Conservation (phyloP, 2,888 invertebrate species). For the Polyploca ridens region DNA sequence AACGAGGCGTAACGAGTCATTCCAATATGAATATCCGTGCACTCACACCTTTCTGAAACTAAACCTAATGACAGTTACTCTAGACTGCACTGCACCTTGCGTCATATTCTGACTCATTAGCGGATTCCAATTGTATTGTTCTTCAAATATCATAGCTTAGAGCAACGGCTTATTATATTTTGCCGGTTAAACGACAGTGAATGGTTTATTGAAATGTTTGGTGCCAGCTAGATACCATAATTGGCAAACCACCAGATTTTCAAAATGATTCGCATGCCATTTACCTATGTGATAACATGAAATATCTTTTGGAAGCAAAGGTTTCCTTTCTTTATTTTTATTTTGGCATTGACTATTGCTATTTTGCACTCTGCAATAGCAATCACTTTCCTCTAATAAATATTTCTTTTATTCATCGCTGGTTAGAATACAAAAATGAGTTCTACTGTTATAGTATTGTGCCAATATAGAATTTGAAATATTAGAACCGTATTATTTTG, state of each 20-base stretch:
- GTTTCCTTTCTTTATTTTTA: too few species aligned
- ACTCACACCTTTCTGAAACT: conserved; percentile 24
- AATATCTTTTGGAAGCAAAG: too few species aligned
- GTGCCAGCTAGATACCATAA: conserved; percentile 35
- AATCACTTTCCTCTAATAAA: too few species aligned
- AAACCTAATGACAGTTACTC: conserved; percentile 32
- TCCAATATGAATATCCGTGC: not conserved
- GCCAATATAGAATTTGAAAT: not conserved
- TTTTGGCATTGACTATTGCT: too few species aligned
- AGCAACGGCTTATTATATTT: conserved; percentile 60
- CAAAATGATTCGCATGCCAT: not conserved
- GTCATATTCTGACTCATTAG: conserved; percentile 70
- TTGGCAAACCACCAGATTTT: conserved; percentile 9
- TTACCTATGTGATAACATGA: too few species aligned
- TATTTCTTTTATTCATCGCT: not conserved
- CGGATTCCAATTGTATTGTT: conserved; percentile 78
- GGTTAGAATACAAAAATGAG: not conserved
- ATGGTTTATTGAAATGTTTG: conserved; percentile 65
- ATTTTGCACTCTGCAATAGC: too few species aligned
- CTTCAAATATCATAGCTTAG: conserved; percentile 70
- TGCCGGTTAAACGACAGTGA: conserved; percentile 56
- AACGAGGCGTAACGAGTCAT: not conserved
- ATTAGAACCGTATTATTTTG: conserved; percentile 13
- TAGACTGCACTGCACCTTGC: conserved; percentile 52
- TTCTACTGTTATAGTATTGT: not conserved